Percentiles rank a stretch among this genome's conserved stretches.
Evolutionary conservation across 2,113 vertebrate genomes (phyloP).

Genomic region (Nansenia antarctica): DNA sequence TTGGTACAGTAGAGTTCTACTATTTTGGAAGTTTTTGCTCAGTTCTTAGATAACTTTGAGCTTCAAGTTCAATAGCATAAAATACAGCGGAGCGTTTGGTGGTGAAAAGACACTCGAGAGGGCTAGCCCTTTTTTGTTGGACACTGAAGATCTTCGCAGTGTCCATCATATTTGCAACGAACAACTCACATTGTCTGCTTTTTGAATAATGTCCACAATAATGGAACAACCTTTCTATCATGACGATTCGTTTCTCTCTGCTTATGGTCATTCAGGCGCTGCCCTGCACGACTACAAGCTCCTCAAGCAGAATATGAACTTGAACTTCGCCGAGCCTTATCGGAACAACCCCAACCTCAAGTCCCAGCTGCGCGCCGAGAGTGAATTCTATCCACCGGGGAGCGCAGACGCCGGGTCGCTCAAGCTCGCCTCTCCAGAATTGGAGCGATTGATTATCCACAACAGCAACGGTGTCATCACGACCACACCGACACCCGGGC

Average conservation of each 20-base stretch:
- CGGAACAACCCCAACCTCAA: constrained; percentile 79
- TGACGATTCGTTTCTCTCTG: constrained; percentile 90
- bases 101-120: constrained; percentile 57
- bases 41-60: constrained; percentile 63
- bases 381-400: constrained; percentile 71
- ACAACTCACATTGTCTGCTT: constrained; percentile 70
- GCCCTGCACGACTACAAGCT: constrained; percentile 84
- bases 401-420: constrained; percentile 78
- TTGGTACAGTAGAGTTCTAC: constrained; percentile 79
- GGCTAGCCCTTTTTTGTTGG: constrained; percentile 44
- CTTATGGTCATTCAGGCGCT: constrained; percentile 86
- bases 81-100: constrained; percentile 59
- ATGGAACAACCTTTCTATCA: constrained; percentile 96
- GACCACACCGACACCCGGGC: constrained; percentile 80
- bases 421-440: constrained; percentile 87
- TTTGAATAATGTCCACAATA: constrained; percentile 84
- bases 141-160: constrained; percentile 58
- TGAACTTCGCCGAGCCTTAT: constrained; percentile 85
- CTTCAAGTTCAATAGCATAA: constrained; percentile 58
- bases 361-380: constrained; percentile 72
- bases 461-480: constrained; percentile 90
- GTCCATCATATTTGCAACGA: constrained; percentile 43
- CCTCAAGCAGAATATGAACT: constrained; percentile 86
- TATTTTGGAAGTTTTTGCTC: constrained; percentile 76
- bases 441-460: constrained; percentile 90